These are phyloP conservation scores for Orycteropus afer DNA, from an alignment of 2,113 vertebrate genomes.

Conservation along the genomic window DNA sequence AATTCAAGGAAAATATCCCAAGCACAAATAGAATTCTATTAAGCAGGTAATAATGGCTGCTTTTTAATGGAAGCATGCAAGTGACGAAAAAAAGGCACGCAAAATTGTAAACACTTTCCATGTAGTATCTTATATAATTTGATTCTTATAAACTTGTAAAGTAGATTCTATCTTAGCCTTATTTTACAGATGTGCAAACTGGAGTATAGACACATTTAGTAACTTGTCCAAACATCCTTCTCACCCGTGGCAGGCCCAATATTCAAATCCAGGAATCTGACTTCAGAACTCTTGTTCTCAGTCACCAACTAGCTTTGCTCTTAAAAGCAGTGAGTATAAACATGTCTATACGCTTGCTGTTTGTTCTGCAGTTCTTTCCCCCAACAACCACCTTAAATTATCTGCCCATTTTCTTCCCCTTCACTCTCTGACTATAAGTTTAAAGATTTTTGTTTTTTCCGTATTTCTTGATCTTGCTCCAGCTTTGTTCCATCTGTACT, in stretches of 20 bases:
- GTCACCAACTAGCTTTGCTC: neutral
- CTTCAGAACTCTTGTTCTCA: neutral
- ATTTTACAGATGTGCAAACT: conserved; percentile 28
- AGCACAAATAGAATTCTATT: neutral
- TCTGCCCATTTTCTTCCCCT: neutral
- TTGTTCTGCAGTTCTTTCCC: neutral
- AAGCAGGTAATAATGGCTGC: neutral
- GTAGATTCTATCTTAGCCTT: neutral
- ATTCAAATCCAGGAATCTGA: neutral
- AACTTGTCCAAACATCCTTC: neutral
- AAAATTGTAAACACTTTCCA: neutral
- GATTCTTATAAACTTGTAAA: neutral
- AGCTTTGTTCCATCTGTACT: neutral
- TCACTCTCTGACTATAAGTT: neutral
- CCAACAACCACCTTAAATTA: neutral
- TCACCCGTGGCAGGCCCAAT: neutral
- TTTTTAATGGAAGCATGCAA: conserved; percentile 3
- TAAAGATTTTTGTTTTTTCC: conserved; percentile 13
- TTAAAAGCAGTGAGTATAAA: neutral
- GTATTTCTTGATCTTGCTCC: neutral
- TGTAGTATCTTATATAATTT: neutral
- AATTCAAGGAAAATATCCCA: neutral
- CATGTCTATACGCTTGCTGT: neutral
- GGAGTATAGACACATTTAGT: neutral
- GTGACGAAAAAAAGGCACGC: neutral